phyloP scores from a whole-genome alignment of 1,140 invertebrate genomes.

The Nymphalis io region DNA sequence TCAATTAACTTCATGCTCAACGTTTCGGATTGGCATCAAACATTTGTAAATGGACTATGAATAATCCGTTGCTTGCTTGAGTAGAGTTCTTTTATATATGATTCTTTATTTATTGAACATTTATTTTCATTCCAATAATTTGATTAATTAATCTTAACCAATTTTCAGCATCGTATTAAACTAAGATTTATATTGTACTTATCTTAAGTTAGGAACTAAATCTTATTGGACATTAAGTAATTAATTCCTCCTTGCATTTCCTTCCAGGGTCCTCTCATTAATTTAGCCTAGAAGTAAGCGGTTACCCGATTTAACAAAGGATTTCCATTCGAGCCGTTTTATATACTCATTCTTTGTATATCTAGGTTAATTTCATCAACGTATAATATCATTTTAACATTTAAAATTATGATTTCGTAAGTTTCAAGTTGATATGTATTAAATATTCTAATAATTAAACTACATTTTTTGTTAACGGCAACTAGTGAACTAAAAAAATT shows the following conservation, averaged over 20 bases:
- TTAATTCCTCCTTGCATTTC: slow-evolving; percentile 22
- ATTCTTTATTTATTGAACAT: background rate
- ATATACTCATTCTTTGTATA: background rate
- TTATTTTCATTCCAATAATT: background rate
- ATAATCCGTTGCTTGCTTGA: background rate
- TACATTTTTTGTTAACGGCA: too few species aligned
- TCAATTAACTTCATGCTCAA: slow-evolving; percentile 31
- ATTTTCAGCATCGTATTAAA: background rate
- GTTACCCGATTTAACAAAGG: slow-evolving; percentile 15
- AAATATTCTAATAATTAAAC: too few species aligned
- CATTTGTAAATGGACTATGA: slow-evolving; percentile 20
- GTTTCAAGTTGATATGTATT: too few species aligned
- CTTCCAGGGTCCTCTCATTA: slow-evolving; percentile 19
- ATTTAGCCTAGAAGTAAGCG: slow-evolving; percentile 17
- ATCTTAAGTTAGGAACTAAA: slow-evolving; percentile 20
- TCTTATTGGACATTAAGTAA: slow-evolving; percentile 23
- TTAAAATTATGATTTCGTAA: too few species aligned
- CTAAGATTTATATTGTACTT: slow-evolving; percentile 11
- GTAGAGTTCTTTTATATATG: background rate
- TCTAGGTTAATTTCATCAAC: background rate
- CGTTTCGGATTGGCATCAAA: slow-evolving; percentile 16
- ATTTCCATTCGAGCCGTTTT: background rate
- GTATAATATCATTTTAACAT: too few species aligned
- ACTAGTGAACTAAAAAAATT: too few species aligned
- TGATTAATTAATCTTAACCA: background rate